Conservation (phyloP, 2,113 vertebrate genomes). For the Kryptolebias marmoratus region DNA sequence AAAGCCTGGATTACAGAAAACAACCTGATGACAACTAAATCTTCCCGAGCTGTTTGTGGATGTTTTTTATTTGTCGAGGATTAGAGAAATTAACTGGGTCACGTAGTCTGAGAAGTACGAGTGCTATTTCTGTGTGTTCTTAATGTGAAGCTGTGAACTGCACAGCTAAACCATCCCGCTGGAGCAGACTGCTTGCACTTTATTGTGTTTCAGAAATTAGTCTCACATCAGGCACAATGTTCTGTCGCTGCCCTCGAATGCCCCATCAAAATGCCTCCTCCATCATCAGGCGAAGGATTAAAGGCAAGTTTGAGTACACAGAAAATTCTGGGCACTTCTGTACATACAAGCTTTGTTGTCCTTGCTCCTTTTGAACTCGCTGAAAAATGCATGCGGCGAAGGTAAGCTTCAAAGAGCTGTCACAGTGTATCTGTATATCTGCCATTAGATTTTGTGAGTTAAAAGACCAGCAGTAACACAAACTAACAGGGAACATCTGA, state of each 20-base stretch:
- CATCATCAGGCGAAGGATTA: constrained; percentile 41
- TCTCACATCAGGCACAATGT: constrained; percentile 21
- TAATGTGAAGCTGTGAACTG: background rate
- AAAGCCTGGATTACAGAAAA: constrained; percentile 27
- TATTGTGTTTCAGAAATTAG: constrained; percentile 21
- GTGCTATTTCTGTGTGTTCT: background rate
- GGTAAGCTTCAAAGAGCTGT: constrained; percentile 58
- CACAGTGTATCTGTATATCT: constrained; percentile 33
- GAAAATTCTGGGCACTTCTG: constrained; percentile 24
- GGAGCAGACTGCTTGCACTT: constrained; percentile 14
- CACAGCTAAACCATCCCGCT: background rate
- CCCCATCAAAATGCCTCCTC: constrained; percentile 9
- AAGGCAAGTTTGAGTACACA: constrained; percentile 32
- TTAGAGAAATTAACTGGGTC: constrained; percentile 30
- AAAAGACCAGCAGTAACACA: constrained; percentile 32
- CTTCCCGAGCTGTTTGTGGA: constrained; percentile 7
- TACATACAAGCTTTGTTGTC: constrained; percentile 58
- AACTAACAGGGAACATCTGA: constrained; percentile 41
- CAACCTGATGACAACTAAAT: constrained; percentile 46
- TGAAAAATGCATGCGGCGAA: constrained; percentile 54
- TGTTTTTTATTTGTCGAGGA: constrained; percentile 11
- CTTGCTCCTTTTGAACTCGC: constrained; percentile 59
- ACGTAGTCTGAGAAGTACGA: background rate
- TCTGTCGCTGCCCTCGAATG: background rate
- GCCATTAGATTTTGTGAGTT: constrained; percentile 43